phyloP scores from a whole-genome alignment of 2,797 vertebrate genomes.

The Leucoraja ocellata region DNA sequence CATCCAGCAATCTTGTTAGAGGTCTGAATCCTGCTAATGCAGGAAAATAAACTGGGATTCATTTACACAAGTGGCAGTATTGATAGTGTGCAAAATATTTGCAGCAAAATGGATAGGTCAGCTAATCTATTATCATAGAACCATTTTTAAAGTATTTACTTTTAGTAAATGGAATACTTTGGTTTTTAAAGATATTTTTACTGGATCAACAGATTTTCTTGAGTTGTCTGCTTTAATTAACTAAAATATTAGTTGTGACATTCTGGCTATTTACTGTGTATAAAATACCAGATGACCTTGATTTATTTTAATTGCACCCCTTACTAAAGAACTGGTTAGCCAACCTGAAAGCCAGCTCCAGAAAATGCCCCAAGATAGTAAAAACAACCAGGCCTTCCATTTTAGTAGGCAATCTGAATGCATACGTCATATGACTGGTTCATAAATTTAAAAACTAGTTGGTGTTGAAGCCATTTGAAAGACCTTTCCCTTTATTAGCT shows the following conservation, averaged over 20 bases:
- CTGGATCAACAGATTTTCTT: not conserved
- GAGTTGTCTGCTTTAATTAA: not conserved
- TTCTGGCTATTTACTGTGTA: not conserved
- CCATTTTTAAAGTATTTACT: not conserved
- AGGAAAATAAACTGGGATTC: not conserved
- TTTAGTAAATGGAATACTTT: not conserved
- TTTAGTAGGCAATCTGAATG: not conserved
- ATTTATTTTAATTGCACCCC: not conserved
- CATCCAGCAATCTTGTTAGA: not conserved
- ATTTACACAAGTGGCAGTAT: not conserved
- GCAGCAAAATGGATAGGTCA: not conserved
- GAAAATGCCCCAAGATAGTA: not conserved
- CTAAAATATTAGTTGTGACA: not conserved
- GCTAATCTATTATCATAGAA: not conserved
- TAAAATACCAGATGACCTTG: not conserved
- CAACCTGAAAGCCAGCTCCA: not conserved
- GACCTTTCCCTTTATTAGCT: not conserved
- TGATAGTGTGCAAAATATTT: not conserved
- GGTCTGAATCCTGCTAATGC: not conserved
- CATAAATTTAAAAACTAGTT: not conserved
- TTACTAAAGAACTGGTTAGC: not conserved
- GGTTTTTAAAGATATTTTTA: not conserved
- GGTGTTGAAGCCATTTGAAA: not conserved
- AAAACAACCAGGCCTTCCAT: not conserved
- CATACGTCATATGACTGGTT: not conserved